Percentiles rank a stretch among this genome's conserved stretches.
phyloP scores from a whole-genome alignment of 2,888 invertebrate species.

The Oscheius myriophilus region DNA sequence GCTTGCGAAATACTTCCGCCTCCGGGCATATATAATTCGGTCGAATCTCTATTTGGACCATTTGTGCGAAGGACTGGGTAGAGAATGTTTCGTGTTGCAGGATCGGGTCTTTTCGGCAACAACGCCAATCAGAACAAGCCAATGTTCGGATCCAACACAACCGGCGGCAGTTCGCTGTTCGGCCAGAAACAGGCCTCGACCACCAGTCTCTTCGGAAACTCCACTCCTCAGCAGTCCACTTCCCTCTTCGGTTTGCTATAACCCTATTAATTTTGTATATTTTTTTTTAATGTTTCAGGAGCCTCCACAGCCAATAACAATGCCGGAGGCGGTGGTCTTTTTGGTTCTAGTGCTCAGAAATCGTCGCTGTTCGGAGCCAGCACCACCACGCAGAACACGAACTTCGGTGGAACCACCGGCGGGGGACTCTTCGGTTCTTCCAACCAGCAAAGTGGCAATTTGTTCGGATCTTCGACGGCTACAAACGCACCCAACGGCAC shows the following conservation, averaged over 20 bases:
- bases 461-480: slow-evolving; percentile 32
- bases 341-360: background rate
- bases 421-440: slow-evolving; percentile 75
- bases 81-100: no score
- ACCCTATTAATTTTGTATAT: no score
- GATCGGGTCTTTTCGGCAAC: no score
- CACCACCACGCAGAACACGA: background rate
- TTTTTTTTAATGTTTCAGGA: background rate
- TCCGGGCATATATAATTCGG: no score
- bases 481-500: slow-evolving; percentile 77
- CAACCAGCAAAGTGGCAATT: slow-evolving; percentile 70
- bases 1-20: no score
- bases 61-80: no score
- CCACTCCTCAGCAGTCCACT: slow-evolving; percentile 10
- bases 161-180: slow-evolving; percentile 28
- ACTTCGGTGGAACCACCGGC: slow-evolving; percentile 49
- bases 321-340: background rate
- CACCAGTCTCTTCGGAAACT: slow-evolving; percentile 19
- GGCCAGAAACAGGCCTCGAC: slow-evolving; percentile 23
- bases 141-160: slow-evolving; percentile 16
- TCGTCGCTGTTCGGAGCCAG: slow-evolving; percentile 12
- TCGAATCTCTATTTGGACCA: no score
- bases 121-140: slow-evolving; percentile 3
- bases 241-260: slow-evolving; percentile 17
- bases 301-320: background rate